Evolutionary conservation across 2,113 vertebrate genomes (phyloP).

Genomic region (Centropus unirufus): DNA sequence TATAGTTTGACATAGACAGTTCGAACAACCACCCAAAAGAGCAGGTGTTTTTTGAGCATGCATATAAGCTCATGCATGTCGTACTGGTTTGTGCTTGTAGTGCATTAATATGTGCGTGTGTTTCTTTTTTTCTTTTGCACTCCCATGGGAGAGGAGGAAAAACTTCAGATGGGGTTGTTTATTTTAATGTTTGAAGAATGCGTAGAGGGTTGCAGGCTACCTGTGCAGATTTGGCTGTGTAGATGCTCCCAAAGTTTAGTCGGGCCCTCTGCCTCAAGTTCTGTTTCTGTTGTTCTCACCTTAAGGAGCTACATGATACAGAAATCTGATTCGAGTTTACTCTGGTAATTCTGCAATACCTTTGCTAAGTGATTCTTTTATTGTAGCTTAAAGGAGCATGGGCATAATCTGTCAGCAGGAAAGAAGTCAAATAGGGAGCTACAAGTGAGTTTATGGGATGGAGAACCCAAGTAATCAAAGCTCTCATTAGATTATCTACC

Average conservation of each 20-base stretch:
- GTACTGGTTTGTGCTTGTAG: background rate
- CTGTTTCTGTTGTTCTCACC: background rate
- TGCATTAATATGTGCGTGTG: background rate
- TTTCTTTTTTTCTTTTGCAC: background rate
- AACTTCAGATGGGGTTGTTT: background rate
- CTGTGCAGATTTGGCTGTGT: background rate
- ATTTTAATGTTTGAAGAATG: background rate
- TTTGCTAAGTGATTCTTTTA: background rate
- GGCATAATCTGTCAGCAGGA: background rate
- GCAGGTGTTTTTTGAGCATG: background rate
- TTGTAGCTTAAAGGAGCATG: background rate
- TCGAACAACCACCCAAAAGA: background rate
- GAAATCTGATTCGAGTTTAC: background rate
- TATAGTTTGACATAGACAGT: background rate
- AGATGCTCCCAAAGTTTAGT: background rate
- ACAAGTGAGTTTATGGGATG: accelerated
- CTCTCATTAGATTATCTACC: background rate
- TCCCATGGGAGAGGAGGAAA: background rate
- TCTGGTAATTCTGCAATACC: background rate
- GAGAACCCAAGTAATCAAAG: background rate
- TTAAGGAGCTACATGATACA: background rate
- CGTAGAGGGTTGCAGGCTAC: background rate
- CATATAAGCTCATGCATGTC: background rate
- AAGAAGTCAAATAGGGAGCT: background rate
- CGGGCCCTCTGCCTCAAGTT: background rate